phyloP scores from a whole-genome alignment of 1,140 invertebrate species.

The Drosophila arawakana region DNA sequence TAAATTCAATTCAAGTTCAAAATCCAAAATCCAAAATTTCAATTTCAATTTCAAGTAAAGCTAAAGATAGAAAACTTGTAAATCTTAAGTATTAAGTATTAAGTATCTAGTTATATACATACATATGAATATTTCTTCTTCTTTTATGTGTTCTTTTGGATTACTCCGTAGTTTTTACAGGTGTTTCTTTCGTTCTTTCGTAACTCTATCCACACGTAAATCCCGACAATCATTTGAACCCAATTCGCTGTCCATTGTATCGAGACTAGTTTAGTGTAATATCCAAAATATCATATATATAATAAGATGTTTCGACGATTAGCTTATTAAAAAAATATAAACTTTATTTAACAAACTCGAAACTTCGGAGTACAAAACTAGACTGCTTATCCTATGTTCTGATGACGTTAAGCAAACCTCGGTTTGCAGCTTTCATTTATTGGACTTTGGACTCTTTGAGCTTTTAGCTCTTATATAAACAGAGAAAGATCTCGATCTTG shows the following conservation, averaged over 20 bases:
- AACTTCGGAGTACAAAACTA: no score
- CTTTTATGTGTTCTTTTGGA: slow-evolving; percentile 60
- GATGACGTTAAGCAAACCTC: no score
- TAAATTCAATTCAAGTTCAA: background rate
- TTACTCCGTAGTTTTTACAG: slow-evolving; percentile 76
- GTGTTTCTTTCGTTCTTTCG: slow-evolving; percentile 66
- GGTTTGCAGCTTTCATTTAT: no score
- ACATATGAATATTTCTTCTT: slow-evolving; percentile 46
- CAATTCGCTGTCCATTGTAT: slow-evolving; percentile 34
- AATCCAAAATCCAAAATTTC: background rate
- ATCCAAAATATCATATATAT: no score
- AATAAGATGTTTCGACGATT: no score
- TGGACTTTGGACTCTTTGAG: no score
- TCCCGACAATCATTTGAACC: slow-evolving; percentile 25
- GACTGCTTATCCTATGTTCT: no score
- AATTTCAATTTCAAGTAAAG: slow-evolving; percentile 6
- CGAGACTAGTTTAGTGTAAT: slow-evolving; percentile 10
- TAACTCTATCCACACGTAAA: slow-evolving; percentile 38
- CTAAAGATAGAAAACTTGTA: slow-evolving; percentile 1
- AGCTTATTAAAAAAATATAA: no score
- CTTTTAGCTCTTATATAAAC: no score
- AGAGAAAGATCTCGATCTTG: no score
- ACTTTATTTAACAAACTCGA: no score
- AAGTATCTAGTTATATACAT: slow-evolving; percentile 18
- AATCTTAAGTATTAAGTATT: slow-evolving; percentile 9